Evolutionary conservation across 2,113 vertebrate species (phyloP), one percentile per base, ranked within the genome.

Genomic region (Geococcyx californianus): DNA sequence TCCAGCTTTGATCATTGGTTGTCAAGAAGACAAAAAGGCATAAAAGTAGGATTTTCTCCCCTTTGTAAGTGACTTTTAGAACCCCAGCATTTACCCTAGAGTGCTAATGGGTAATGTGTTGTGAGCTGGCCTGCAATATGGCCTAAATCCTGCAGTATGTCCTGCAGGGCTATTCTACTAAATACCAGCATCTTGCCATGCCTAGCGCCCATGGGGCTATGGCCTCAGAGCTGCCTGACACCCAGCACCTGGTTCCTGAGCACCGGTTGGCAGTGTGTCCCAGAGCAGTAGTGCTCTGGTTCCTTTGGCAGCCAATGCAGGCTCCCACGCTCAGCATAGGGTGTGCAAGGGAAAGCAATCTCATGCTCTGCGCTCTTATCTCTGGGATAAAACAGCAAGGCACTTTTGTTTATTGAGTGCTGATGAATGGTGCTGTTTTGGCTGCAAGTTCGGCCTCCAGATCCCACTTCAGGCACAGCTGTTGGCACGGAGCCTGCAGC

Each of bases 361-460:
- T 84, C 72, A 11, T 79, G 88, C n/a, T 62, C 68, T 64, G 47
- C 16, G 3, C 1, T 10, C 93, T 97, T 96, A 97, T 95, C 96
- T 94, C 77, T 33, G 0, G 10, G n/a, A 38, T 75, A 90, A 91
- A 94, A 56, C 75, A 87, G 69, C 8, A 10, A 70, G 47, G 81
- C 77, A 91, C 84, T 88, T 93, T 34, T 94, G 81, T 95, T 95
- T 92, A 96, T 96, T 93, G 94, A 95, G 92, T 90, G 93, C 70
- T 1, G 31, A 96, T 21, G 56, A 95, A 94, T 93, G 85, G 89
- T 0, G 1, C 87, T 85, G 76, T 38, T 89, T 94, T 88, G 89
- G 95, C 96, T 88, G 95, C 1, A 24, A 95, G 88, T 87, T 59
- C 0, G 0, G 54, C 36, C 79, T 94, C 73, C 66, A 59, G 40